phyloP scores from a whole-genome alignment of 2,888 invertebrate species.

The Ophonus ardosiacus region DNA sequence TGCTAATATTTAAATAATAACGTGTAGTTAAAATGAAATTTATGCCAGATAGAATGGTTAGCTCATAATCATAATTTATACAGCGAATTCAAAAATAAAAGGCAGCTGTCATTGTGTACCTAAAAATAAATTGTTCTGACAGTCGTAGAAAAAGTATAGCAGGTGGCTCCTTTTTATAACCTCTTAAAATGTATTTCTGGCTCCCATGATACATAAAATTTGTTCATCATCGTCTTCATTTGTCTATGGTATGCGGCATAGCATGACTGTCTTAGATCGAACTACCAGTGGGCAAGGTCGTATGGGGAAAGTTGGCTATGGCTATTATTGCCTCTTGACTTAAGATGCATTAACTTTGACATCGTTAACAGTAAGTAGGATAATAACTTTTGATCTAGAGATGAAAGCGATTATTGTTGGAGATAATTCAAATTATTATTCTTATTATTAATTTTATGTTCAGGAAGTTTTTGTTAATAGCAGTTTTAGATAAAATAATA shows the following conservation, averaged over 20 bases:
- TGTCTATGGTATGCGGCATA: slow-evolving; percentile 6
- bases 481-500: background rate
- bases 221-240: background rate
- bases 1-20: background rate
- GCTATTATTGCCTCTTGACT: slow-evolving; percentile 16
- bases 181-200: too few species aligned
- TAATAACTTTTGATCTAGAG: slow-evolving; percentile 11
- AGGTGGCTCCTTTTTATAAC: too few species aligned
- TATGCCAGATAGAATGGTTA: background rate
- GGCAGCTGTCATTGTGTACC: too few species aligned
- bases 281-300: slow-evolving; percentile 27
- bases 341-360: slow-evolving; percentile 30
- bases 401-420: slow-evolving; percentile 25
- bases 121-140: too few species aligned
- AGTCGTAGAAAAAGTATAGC: too few species aligned
- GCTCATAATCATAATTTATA: background rate
- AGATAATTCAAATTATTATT: slow-evolving; percentile 11
- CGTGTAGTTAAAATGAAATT: background rate
- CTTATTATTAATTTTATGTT: background rate
- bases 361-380: slow-evolving; percentile 18
- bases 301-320: slow-evolving; percentile 7
- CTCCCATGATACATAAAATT: background rate
- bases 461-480: background rate
- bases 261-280: background rate
- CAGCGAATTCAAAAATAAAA: too few species aligned